Percentiles rank a stretch among this genome's conserved stretches.
Evolutionary conservation across 2,888 invertebrate species (phyloP).

Genomic region (Nomada ruficornis): DNA sequence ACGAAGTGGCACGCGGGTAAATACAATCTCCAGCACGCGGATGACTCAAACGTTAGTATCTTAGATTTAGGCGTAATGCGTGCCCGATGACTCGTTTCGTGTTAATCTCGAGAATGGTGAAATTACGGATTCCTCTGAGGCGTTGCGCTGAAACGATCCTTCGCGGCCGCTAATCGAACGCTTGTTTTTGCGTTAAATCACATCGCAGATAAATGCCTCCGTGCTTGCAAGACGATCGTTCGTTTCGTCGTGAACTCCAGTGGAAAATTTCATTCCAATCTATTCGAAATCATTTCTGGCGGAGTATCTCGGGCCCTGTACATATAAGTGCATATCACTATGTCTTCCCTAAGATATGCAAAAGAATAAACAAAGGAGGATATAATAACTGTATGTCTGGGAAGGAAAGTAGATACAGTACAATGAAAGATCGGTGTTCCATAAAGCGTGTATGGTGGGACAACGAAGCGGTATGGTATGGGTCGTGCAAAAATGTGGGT

Average conservation of each 20-base stretch:
- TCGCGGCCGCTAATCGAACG: constrained; percentile 1
- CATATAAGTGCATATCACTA: no score
- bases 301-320: no score
- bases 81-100: constrained; percentile 65
- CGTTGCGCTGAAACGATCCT: constrained; percentile 18
- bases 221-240: not conserved
- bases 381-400: not conserved
- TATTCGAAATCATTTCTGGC: no score
- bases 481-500: constrained; percentile 59
- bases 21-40: constrained; percentile 54
- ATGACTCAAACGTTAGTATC: constrained; percentile 63
- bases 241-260: not conserved
- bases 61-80: constrained; percentile 65
- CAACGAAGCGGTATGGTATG: constrained; percentile 8
- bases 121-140: constrained; percentile 39
- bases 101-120: constrained; percentile 53
- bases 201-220: constrained; percentile 16
- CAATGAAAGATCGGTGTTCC: constrained; percentile 1
- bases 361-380: no score
- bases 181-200: constrained; percentile 31
- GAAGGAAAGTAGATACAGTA: not conserved
- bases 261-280: not conserved
- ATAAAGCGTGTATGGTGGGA: constrained; percentile 7
- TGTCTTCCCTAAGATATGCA: not conserved
- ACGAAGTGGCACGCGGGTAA: constrained; percentile 47